These are phyloP conservation scores for Sciurus carolinensis DNA, from an alignment of 2,797 vertebrate species.

Conservation along the genomic window DNA sequence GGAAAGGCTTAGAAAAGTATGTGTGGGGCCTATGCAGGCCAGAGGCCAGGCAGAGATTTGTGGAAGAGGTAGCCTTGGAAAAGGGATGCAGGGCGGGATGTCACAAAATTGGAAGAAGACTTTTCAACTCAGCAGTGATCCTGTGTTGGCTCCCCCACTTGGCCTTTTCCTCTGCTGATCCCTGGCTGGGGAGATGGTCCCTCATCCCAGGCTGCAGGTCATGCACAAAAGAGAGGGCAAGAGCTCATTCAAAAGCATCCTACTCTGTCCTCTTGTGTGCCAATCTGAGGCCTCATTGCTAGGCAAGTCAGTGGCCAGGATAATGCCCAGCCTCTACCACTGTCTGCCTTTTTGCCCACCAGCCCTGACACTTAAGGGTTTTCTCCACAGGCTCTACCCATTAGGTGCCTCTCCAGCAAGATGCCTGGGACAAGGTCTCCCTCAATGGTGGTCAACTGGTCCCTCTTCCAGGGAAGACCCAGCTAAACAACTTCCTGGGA, in stretches of 20 bases:
- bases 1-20: background rate
- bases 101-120: background rate
- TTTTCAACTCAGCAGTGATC: background rate
- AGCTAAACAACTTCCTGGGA: conserved; percentile 43
- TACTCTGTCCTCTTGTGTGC: background rate
- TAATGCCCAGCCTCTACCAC: background rate
- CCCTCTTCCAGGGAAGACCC: conserved; percentile 49
- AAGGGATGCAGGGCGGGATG: background rate
- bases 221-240: background rate
- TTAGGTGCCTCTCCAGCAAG: background rate
- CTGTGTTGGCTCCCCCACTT: background rate
- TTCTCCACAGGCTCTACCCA: background rate
- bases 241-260: background rate
- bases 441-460: background rate
- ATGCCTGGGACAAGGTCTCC: background rate
- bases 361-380: background rate
- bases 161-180: background rate
- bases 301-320: background rate
- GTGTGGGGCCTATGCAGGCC: background rate
- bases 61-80: background rate
- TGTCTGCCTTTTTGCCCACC: background rate
- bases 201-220: background rate
- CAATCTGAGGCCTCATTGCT: background rate
- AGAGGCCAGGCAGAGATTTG: background rate
- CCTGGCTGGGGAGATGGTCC: background rate